Conservation (phyloP, 2,113 vertebrate species). For the Labeo catla region DNA sequence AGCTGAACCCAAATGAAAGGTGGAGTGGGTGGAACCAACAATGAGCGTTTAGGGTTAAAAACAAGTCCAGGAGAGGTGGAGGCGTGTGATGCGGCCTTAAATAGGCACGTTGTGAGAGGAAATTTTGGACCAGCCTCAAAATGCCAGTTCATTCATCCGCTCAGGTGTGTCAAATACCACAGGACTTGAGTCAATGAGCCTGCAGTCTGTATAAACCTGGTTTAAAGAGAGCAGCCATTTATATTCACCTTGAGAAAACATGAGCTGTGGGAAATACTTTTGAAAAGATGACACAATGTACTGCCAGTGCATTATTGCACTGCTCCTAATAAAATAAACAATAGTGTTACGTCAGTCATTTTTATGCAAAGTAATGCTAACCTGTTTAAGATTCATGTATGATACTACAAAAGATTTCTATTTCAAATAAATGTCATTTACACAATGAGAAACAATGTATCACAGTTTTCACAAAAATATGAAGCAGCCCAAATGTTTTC, state of each 20-base stretch:
- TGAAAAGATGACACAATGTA: background rate
- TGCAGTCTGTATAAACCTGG: background rate
- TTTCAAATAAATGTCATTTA: too few relatives aligned
- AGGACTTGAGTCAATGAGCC: background rate
- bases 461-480: too few relatives aligned
- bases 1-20: slow-evolving; percentile 27
- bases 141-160: slow-evolving; percentile 39
- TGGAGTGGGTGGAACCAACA: slow-evolving; percentile 32
- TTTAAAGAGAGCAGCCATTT: background rate
- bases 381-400: background rate
- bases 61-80: background rate
- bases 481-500: background rate
- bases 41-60: slow-evolving; percentile 13
- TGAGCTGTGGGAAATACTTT: background rate
- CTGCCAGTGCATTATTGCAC: background rate
- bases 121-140: slow-evolving; percentile 27
- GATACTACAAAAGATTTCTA: too few relatives aligned
- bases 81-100: slow-evolving; percentile 19
- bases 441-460: too few relatives aligned
- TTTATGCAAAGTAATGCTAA: background rate
- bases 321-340: background rate
- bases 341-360: background rate
- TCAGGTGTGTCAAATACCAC: slow-evolving; percentile 28
- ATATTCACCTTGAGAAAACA: slow-evolving; percentile 19
- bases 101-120: slow-evolving; percentile 15